Evolutionary conservation across 2,888 invertebrate species (phyloP), one percentile per base, ranked within the genome.

Genomic region (Scelioninae gen. 1): DNA sequence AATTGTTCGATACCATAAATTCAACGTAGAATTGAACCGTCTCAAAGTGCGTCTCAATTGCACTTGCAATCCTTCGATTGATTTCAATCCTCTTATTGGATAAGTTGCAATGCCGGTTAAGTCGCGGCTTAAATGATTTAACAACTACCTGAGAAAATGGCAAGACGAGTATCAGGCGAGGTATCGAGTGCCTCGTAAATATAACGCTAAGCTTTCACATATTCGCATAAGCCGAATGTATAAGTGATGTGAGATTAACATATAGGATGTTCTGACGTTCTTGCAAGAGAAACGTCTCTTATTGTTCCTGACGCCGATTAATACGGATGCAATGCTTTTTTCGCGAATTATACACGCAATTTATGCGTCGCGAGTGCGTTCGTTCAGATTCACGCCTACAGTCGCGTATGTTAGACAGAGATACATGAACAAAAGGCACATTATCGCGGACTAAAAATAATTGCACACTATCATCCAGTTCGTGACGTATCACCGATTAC

Each of bases 401-500:
- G 43, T 16, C 31, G 65, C 49, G 55, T 62, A 74, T n/a, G 53
- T 49, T 53, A 62, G 68, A 74, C 49, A 55, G 63, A 75, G 47
- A 45, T 47, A 40, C 72, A 31, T 65, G 74, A 81, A 77, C 78
- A 75, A 75, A 82, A 78, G 82, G 32, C 62, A 79, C 69, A 79
- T 83, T 83, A 83, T 79, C 82, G 74, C 63, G 78, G 56, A 47
- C 78, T 79, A 78, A 78, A 78, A 83, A 83, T 83, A 83, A 83
- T 83, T 83, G 53, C n/a, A n/a, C n/a, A n/a, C 69, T 78, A 78
- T 83, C 82, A 75, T 78, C 69, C 69, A 58, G 66, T 74, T 74
- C 56, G 38, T 68, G 62, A 74, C 72, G 72, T 79, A 66, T 68
- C 53, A 43, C 51, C 62, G 69, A 60, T 65, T 47, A 55, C 45